Conservation (phyloP, 2,888 invertebrate genomes). For the Antheraea assamensis region DNA sequence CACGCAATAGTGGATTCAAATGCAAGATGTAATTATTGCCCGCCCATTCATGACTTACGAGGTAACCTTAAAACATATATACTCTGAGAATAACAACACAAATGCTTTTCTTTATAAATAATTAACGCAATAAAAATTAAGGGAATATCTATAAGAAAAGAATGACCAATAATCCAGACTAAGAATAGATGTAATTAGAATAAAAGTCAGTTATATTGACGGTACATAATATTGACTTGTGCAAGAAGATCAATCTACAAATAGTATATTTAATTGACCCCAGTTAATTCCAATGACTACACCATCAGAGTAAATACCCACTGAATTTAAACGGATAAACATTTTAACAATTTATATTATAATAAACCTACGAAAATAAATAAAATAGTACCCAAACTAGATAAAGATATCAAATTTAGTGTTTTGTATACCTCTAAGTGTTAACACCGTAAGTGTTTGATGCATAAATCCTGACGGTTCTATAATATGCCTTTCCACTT, state of each 20-base stretch:
- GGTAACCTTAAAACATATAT: constrained; percentile 63
- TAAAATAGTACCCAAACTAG: neutral
- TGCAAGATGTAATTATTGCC: constrained; percentile 80
- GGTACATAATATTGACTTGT: neutral
- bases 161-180: neutral
- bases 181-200: neutral
- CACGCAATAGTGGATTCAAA: constrained; percentile 77
- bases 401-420: neutral
- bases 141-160: neutral
- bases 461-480: constrained; percentile 79
- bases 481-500: constrained; percentile 82
- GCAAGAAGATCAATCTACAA: neutral
- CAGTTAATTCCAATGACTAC: neutral
- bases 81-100: neutral
- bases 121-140: neutral
- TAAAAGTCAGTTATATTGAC: neutral
- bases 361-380: neutral
- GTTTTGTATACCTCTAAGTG: constrained; percentile 67
- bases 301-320: neutral
- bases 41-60: constrained; percentile 84
- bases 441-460: constrained; percentile 79
- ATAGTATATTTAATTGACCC: neutral
- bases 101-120: neutral
- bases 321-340: neutral
- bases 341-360: neutral